Percentiles rank a stretch among this genome's conserved stretches.
Conservation (phyloP, 2,797 vertebrate genomes). For the Scolopax rusticola region DNA sequence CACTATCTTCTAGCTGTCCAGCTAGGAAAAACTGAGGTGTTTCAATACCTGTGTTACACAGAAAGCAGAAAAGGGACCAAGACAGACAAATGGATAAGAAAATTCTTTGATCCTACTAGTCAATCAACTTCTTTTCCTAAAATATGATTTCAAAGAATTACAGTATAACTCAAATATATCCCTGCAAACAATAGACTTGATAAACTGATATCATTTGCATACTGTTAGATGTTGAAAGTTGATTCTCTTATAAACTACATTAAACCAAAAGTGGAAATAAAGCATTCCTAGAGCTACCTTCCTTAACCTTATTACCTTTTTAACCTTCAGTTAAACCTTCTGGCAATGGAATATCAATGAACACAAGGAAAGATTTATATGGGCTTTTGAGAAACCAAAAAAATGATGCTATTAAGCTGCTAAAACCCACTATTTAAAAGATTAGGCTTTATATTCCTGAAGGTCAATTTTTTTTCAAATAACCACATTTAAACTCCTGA, state of each 20-base stretch:
- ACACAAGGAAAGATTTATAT: background rate
- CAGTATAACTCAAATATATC: background rate
- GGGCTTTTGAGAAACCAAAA: background rate
- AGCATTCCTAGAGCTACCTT: background rate
- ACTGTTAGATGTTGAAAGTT: background rate
- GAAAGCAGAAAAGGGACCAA: background rate
- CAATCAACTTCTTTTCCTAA: background rate
- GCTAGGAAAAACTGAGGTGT: background rate
- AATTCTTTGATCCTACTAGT: background rate
- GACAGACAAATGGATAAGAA: background rate
- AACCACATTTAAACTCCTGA: background rate
- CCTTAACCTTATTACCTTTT: background rate
- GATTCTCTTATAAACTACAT: background rate
- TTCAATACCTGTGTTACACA: background rate
- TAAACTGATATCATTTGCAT: background rate
- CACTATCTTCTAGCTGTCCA: background rate
- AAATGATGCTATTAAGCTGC: background rate
- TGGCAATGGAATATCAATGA: background rate
- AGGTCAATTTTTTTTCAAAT: background rate
- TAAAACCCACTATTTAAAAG: background rate
- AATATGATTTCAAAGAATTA: background rate
- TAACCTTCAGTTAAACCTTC: background rate
- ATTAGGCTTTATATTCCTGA: background rate
- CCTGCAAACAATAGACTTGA: background rate
- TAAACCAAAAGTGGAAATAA: background rate